Percentiles rank a stretch among this genome's conserved stretches.
Conservation (phyloP, 2,888 invertebrate species). For the Drosophila percnosoma region DNA sequence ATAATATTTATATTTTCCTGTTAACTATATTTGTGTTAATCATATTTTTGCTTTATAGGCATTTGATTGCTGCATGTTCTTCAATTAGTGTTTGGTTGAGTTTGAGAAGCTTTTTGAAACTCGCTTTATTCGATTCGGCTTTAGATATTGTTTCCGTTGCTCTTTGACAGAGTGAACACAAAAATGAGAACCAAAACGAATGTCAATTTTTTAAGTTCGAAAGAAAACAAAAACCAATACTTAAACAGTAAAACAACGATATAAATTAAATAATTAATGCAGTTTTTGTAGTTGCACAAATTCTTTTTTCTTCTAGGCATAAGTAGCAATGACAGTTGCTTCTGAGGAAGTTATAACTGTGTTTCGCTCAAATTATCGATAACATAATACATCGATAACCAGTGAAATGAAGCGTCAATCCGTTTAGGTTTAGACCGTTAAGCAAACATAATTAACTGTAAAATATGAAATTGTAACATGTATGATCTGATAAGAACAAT, state of each 20-base stretch:
- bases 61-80: slow-evolving; percentile 54
- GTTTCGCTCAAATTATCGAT: slow-evolving; percentile 29
- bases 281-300: slow-evolving; percentile 50
- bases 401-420: neutral
- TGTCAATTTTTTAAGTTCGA: slow-evolving; percentile 74
- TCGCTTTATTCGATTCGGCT: slow-evolving; percentile 54
- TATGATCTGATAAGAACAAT: slow-evolving; percentile 18
- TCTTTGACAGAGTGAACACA: slow-evolving; percentile 19
- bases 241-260: slow-evolving; percentile 13
- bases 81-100: slow-evolving; percentile 29
- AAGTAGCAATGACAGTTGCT: slow-evolving; percentile 51
- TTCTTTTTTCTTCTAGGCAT: slow-evolving; percentile 37
- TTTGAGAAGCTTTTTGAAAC: slow-evolving; percentile 39
- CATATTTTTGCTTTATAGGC: slow-evolving; percentile 26
- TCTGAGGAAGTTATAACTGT: slow-evolving; percentile 23
- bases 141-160: slow-evolving; percentile 24
- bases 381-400: slow-evolving; percentile 29
- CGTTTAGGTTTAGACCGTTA: slow-evolving; percentile 39
- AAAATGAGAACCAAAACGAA: slow-evolving; percentile 65
- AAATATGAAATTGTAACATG: slow-evolving; percentile 41
- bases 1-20: slow-evolving; percentile 8
- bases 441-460: slow-evolving; percentile 38
- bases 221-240: slow-evolving; percentile 1
- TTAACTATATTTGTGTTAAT: slow-evolving; percentile 13
- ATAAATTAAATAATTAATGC: slow-evolving; percentile 21